Evolutionary conservation across 2,888 invertebrate genomes (phyloP).

Genomic region (Brachyopa scutellaris): DNA sequence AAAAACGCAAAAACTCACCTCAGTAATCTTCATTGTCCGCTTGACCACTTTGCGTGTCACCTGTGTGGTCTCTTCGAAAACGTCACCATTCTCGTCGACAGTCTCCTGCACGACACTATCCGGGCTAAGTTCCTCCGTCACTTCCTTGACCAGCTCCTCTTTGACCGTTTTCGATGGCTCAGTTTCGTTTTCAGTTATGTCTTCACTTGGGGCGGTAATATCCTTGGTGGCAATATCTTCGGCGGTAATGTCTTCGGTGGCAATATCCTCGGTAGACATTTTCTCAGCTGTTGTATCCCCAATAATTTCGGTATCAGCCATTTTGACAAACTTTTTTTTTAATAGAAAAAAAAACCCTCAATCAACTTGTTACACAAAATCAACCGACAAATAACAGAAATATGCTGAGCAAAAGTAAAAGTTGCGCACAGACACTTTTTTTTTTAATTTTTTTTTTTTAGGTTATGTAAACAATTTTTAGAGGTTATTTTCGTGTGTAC

Average conservation of each 20-base stretch:
- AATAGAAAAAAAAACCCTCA: constrained; percentile 35
- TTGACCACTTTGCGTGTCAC: constrained; percentile 81
- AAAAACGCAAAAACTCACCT: constrained; percentile 76
- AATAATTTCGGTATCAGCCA: constrained; percentile 80
- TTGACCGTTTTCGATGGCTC: constrained; percentile 74
- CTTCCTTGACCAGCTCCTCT: constrained; percentile 74
- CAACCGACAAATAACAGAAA: constrained; percentile 34
- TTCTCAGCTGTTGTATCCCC: constrained; percentile 74
- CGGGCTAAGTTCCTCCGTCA: constrained; percentile 75
- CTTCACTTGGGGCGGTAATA: constrained; percentile 37
- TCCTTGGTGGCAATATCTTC: constrained; percentile 51
- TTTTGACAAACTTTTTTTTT: constrained; percentile 73
- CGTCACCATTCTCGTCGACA: constrained; percentile 80
- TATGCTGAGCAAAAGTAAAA: constrained; percentile 33
- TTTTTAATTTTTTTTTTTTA: constrained; percentile 44
- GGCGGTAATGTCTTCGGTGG: constrained; percentile 17
- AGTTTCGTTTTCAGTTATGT: constrained; percentile 48
- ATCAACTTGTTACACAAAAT: constrained; percentile 39
- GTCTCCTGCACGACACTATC: constrained; percentile 79
- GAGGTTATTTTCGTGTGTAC: constrained; percentile 68
- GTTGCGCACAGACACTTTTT: constrained; percentile 50
- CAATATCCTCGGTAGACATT: constrained; percentile 56
- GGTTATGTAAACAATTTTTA: constrained; percentile 72
- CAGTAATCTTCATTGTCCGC: constrained; percentile 81
- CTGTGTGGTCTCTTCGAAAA: constrained; percentile 80